Evolutionary conservation across 2,113 vertebrate species (phyloP).

Genomic region (Prunella himalayana): DNA sequence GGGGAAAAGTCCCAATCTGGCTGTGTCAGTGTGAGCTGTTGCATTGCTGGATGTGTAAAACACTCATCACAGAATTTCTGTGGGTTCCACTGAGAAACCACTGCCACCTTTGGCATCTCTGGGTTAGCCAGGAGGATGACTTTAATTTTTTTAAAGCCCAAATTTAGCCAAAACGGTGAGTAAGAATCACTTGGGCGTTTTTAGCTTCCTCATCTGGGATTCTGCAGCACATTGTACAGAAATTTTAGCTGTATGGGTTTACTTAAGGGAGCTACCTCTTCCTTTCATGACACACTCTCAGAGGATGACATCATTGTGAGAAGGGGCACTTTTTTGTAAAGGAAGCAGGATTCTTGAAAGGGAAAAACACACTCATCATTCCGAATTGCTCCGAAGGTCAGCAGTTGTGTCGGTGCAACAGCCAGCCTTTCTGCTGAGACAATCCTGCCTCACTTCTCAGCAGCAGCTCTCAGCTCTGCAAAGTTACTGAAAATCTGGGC

Average conservation of each 20-base stretch:
- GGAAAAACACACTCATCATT: neutral
- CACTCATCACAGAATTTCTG: neutral
- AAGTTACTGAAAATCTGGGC: neutral
- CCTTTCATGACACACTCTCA: neutral
- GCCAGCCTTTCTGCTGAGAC: neutral
- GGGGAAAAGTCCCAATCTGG: neutral
- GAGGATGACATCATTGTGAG: neutral
- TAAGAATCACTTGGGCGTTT: neutral
- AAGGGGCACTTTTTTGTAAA: neutral
- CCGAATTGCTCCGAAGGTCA: neutral
- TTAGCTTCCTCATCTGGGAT: neutral
- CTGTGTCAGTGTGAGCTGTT: neutral
- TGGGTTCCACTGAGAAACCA: neutral
- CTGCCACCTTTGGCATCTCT: neutral
- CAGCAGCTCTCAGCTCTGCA: neutral
- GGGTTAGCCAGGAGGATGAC: neutral
- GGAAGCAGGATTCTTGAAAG: neutral
- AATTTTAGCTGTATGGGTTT: neutral
- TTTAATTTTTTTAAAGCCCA: neutral
- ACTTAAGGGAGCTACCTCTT: neutral
- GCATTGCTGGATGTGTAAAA: neutral
- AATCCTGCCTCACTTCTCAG: neutral
- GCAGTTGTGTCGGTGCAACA: accelerated
- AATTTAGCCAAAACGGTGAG: neutral
- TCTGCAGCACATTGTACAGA: neutral